Conservation (phyloP, 1,140 invertebrate species). For the Metaphire vulgaris region DNA sequence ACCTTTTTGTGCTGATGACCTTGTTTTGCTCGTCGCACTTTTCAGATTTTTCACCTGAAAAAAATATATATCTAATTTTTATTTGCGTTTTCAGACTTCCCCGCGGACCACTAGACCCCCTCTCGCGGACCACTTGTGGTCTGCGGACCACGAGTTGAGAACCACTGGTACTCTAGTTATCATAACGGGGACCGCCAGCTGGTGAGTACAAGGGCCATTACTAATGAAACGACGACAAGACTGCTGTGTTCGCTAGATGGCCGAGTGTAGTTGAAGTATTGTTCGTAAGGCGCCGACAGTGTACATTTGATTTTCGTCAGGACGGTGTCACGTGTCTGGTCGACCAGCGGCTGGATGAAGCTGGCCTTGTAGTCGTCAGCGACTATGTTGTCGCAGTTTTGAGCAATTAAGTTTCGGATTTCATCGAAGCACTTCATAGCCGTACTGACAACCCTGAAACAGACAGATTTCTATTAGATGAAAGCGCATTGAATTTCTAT, state of each 20-base stretch:
- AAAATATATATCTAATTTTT: too few relatives aligned
- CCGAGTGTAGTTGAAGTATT: constrained; percentile 1
- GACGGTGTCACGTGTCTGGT: constrained; percentile 2
- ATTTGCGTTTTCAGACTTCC: too few relatives aligned
- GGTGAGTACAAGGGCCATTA: neutral
- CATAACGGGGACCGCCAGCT: neutral
- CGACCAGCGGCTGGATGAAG: constrained; percentile 12
- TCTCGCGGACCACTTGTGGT: too few relatives aligned
- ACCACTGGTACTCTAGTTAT: too few relatives aligned
- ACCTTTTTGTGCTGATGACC: too few relatives aligned
- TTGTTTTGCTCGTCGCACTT: too few relatives aligned
- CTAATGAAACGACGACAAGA: neutral
- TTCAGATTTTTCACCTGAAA: too few relatives aligned
- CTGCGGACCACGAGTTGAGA: too few relatives aligned
- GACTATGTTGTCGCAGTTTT: neutral
- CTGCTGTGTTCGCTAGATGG: constrained; percentile 7
- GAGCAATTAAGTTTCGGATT: neutral
- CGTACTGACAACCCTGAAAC: constrained; percentile 14
- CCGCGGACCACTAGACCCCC: too few relatives aligned
- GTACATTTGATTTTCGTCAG: constrained; percentile 6
- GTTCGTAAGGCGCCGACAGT: constrained; percentile 10
- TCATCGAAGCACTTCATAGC: constrained; percentile 15
- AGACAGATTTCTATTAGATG: too few relatives aligned
- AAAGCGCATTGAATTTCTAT: too few relatives aligned
- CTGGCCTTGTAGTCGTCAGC: neutral